phyloP scores from a whole-genome alignment of 2,113 vertebrate genomes.

The Psittacara wagleri region DNA sequence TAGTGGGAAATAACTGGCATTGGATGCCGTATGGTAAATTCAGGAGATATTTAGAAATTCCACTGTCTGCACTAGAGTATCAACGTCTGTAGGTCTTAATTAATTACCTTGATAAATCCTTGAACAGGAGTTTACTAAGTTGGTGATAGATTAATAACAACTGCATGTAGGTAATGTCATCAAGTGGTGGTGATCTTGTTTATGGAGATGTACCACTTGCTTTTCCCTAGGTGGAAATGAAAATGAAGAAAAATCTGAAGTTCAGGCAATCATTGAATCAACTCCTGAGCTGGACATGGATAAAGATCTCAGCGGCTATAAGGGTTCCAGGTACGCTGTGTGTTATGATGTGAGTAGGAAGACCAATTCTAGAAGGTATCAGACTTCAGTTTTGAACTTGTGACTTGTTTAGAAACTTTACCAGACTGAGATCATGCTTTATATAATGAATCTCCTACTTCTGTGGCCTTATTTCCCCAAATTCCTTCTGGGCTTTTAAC shows the following conservation, averaged over 20 bases:
- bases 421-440: neutral
- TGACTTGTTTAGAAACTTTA: neutral
- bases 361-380: neutral
- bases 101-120: neutral
- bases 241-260: slow-evolving; percentile 90
- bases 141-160: neutral
- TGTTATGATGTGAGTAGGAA: neutral
- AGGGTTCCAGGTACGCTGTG: slow-evolving; percentile 84
- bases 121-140: neutral
- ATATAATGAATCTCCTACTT: neutral
- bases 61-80: neutral
- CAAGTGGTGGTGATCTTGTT: neutral
- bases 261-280: slow-evolving; percentile 97
- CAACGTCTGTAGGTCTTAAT: neutral
- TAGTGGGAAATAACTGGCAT: neutral
- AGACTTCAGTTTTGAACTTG: neutral
- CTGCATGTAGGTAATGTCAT: neutral
- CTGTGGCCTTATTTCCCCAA: neutral
- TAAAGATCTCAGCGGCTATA: slow-evolving; percentile 87
- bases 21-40: neutral
- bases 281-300: slow-evolving; percentile 97
- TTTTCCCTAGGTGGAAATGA: slow-evolving; percentile 77
- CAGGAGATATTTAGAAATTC: neutral
- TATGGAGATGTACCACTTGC: neutral
- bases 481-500: neutral